Conservation (phyloP, 2,113 vertebrate genomes). For the Myotis lucifugus region DNA sequence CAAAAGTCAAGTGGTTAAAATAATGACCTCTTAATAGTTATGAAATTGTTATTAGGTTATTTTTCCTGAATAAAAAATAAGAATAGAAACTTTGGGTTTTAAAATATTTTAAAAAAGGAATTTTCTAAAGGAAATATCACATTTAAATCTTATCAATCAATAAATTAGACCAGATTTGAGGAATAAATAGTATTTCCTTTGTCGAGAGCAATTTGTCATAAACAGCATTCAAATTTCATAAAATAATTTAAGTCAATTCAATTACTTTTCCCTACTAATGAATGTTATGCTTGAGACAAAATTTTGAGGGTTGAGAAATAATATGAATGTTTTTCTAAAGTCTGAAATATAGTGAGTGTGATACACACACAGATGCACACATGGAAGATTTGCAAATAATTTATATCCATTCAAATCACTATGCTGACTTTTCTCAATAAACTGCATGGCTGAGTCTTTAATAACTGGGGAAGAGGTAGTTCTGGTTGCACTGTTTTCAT, state of each 20-base stretch:
- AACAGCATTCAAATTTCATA: background rate
- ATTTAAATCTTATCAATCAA: background rate
- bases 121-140: background rate
- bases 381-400: background rate
- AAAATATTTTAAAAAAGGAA: background rate
- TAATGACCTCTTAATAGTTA: background rate
- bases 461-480: background rate
- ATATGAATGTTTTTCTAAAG: background rate
- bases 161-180: background rate
- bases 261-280: background rate
- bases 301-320: background rate
- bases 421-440: background rate
- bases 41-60: background rate
- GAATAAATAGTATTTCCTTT: background rate
- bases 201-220: background rate
- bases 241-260: background rate
- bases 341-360: background rate
- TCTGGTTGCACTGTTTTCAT: background rate
- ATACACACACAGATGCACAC: background rate
- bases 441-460: background rate
- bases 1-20: background rate
- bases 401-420: background rate
- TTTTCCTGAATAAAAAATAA: background rate
- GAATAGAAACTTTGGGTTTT: background rate
- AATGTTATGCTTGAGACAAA: background rate